Evolutionary conservation across 1,140 invertebrate species (phyloP).

Genomic region (Berghia stephanieae): DNA sequence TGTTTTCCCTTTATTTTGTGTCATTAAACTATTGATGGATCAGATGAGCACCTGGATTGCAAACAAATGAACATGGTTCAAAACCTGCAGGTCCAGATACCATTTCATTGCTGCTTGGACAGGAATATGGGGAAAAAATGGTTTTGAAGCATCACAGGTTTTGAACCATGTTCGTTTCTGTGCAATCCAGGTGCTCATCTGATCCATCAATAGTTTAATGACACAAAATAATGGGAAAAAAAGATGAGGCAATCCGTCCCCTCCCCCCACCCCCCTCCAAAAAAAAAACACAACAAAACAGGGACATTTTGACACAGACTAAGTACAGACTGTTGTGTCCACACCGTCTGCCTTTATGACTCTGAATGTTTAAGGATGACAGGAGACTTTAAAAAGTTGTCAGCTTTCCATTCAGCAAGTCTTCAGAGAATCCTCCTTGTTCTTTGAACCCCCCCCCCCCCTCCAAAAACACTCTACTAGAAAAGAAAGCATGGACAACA

Average conservation of each 20-base stretch:
- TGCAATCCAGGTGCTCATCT: neutral
- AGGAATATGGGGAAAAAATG: neutral
- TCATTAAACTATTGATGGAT: too few species aligned
- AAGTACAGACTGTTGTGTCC: neutral
- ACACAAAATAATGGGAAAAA: neutral
- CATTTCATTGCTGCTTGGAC: too few species aligned
- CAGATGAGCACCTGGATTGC: too few species aligned
- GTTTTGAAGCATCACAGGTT: neutral
- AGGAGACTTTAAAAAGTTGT: neutral
- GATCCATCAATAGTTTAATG: neutral
- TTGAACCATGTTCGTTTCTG: neutral
- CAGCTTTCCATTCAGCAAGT: neutral
- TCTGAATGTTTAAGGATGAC: neutral
- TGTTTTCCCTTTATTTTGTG: too few species aligned
- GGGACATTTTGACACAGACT: neutral
- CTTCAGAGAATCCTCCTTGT: neutral
- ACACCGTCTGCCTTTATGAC: neutral
- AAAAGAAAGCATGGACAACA: neutral
- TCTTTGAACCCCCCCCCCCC: neutral
- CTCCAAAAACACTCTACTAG: neutral
- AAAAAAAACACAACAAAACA: neutral
- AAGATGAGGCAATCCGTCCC: neutral
- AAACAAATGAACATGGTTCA: too few species aligned
- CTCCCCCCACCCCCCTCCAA: neutral
- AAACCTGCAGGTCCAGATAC: too few species aligned